These are phyloP conservation scores for Xiphydria camelus DNA, from an alignment of 2,888 invertebrate species.

Conservation along the genomic window DNA sequence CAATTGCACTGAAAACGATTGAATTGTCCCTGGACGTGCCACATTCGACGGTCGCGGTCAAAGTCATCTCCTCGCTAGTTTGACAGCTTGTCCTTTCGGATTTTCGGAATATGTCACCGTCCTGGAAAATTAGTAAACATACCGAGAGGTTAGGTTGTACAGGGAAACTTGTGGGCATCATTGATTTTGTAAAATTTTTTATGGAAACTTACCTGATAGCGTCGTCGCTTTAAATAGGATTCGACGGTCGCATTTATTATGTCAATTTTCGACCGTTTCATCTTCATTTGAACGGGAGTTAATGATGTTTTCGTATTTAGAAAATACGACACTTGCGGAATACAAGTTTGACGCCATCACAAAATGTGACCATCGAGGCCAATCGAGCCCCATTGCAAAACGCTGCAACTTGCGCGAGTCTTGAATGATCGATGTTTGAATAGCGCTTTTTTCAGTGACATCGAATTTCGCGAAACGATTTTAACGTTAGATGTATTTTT, in stretches of 20 bases:
- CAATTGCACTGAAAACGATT: constrained; percentile 76
- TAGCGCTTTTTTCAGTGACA: no score
- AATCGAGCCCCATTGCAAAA: no score
- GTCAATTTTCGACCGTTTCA: constrained; percentile 70
- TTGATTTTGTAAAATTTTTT: background rate
- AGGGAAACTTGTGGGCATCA: background rate
- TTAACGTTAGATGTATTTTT: no score
- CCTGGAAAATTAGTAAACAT: constrained; percentile 58
- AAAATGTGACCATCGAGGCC: background rate
- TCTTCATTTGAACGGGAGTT: constrained; percentile 49
- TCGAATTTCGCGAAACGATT: no score
- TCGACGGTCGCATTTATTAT: constrained; percentile 69
- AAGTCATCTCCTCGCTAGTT: constrained; percentile 70
- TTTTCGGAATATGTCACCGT: constrained; percentile 66
- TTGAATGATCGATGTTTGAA: no score
- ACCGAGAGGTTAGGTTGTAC: constrained; percentile 34
- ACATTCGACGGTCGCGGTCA: constrained; percentile 71
- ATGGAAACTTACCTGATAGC: constrained; percentile 63
- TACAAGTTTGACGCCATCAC: constrained; percentile 41
- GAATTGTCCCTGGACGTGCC: constrained; percentile 76
- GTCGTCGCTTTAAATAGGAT: constrained; percentile 71
- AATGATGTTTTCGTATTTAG: constrained; percentile 28
- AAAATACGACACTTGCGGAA: constrained; percentile 30
- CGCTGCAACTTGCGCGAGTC: no score
- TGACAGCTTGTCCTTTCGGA: constrained; percentile 63